Base-by-base conservation (phyloP, 2,888 invertebrate genomes). In the Lasioglossum lativentre region DNA sequence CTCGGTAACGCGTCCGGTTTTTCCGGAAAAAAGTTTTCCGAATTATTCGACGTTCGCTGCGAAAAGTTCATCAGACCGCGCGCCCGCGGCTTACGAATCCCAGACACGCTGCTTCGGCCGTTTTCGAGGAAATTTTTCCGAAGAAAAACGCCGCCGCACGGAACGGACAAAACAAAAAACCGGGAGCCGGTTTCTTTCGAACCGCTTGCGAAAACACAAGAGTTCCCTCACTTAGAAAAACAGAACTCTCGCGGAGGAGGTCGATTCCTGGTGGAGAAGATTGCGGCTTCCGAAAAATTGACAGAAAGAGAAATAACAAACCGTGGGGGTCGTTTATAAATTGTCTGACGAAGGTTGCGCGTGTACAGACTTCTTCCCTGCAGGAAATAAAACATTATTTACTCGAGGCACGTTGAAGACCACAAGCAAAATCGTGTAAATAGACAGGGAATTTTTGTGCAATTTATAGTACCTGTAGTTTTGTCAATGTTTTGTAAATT, bases 21-120 rank as follows among this genome's bases (percentile, higher is more conserved):
- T 66, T 86, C 82, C 75, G 34, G 52, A 59, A 88, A 68, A 81
- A 88, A 79, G 66, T 76, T 74, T n/a, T 74, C 27, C 34, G 63
- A 84, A 89, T 89, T 86, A 86, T 83, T 71, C 73, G 38, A 40
- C 82, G 78, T 63, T 68, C 83, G 68, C 14, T 16, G 8, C 45
- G 38, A 42, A 72, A 72, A 52, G 68, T 85, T 78, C 56, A 81
- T 47, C 77, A 23, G n/a, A 66, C 30, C 27, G 30, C 6, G 30
- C 52, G n/a, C 8, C 47, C 23, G 52, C 75, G 1, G 42, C 56
- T 85, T 81, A 81, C 81, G 73, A 80, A 47, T 76, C 78, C 73
- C 85, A 78, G 83, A 78, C 42, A 68, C 59, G 56, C 47, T 68
- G 38, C 34, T 38, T 14, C 23, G 12, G 23, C 12, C 52, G 75